A percentile compares a stretch with the other conserved stretches of the same genome.
These are phyloP conservation scores for Neolamprologus devosi DNA, from an alignment of 2,113 vertebrate species.

Conservation along the genomic window DNA sequence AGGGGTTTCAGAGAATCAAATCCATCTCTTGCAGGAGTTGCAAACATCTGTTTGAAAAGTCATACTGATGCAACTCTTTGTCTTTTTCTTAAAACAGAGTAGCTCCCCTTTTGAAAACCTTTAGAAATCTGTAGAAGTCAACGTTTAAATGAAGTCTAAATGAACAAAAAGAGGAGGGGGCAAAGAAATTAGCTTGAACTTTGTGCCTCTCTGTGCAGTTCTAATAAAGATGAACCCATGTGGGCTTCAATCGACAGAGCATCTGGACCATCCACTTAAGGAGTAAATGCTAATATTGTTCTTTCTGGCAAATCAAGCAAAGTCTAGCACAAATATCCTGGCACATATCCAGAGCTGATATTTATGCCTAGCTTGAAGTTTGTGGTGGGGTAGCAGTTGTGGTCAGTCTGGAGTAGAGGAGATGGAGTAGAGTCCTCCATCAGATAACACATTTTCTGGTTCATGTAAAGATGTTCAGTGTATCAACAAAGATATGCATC, in stretches of 20 bases:
- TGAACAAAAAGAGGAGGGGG: neutral
- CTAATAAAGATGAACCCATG: neutral
- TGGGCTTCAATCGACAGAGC: constrained; percentile 25
- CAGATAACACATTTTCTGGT: constrained; percentile 87
- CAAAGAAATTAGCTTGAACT: neutral
- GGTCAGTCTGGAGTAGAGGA: constrained; percentile 64
- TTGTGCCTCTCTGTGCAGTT: neutral
- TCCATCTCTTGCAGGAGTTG: constrained; percentile 56
- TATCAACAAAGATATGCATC: constrained; percentile 76
- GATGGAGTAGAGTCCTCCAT: constrained; percentile 68
- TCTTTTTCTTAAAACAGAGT: constrained; percentile 32
- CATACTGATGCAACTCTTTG: constrained; percentile 38
- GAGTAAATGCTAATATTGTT: constrained; percentile 49
- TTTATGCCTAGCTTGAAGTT: constrained; percentile 49
- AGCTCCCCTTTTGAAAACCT: neutral
- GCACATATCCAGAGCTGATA: constrained; percentile 41
- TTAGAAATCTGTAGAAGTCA: neutral
- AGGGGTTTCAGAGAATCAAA: constrained; percentile 55
- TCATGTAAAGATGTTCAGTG: constrained; percentile 76
- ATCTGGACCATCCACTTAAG: constrained; percentile 23
- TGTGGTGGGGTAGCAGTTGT: constrained; percentile 1
- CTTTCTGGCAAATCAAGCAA: constrained; percentile 56
- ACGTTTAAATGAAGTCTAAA: neutral
- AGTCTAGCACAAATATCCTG: constrained; percentile 37
- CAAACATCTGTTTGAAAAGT: constrained; percentile 65